Evolutionary conservation across 2,888 invertebrate species (phyloP).

Genomic region (Cacoxenus indagator): DNA sequence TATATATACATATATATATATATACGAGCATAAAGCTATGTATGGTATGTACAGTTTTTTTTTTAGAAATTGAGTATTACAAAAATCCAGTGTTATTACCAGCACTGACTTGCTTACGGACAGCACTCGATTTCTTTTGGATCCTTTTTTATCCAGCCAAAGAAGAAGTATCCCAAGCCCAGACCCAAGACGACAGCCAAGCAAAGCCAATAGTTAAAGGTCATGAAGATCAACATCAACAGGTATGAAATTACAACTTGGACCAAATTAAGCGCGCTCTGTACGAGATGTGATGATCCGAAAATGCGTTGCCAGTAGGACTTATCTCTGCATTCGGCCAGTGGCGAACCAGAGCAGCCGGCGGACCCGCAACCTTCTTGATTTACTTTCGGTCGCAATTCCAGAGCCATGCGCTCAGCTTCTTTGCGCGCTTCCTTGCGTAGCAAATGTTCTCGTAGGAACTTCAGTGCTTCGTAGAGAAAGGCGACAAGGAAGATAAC

Average conservation of each 20-base stretch:
- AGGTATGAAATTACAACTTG: slow-evolving; percentile 67
- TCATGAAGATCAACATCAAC: slow-evolving; percentile 69
- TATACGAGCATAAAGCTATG: no score
- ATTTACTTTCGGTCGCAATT: slow-evolving; percentile 45
- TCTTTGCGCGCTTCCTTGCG: slow-evolving; percentile 48
- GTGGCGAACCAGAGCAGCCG: slow-evolving; percentile 50
- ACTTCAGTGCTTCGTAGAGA: slow-evolving; percentile 96
- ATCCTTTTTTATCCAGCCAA: slow-evolving; percentile 66
- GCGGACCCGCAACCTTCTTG: slow-evolving; percentile 29
- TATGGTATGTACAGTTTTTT: no score
- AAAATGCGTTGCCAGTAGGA: slow-evolving; percentile 52
- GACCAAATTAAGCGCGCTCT: slow-evolving; percentile 61
- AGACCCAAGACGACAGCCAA: slow-evolving; percentile 67
- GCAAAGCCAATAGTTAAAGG: slow-evolving; percentile 69
- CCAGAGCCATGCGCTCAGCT: slow-evolving; percentile 46
- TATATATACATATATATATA: no score
- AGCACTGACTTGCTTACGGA: slow-evolving; percentile 41
- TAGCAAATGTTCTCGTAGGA: slow-evolving; percentile 74
- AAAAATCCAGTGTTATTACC: not conserved
- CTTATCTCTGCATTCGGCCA: slow-evolving; percentile 47
- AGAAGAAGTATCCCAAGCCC: slow-evolving; percentile 66
- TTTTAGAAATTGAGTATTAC: no score
- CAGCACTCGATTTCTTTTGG: slow-evolving; percentile 65
- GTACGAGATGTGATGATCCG: slow-evolving; percentile 57
- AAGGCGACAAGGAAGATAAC: slow-evolving; percentile 91